These are phyloP conservation scores for Syrmaticus mikado DNA, from an alignment of 2,113 vertebrate genomes.

Conservation along the genomic window DNA sequence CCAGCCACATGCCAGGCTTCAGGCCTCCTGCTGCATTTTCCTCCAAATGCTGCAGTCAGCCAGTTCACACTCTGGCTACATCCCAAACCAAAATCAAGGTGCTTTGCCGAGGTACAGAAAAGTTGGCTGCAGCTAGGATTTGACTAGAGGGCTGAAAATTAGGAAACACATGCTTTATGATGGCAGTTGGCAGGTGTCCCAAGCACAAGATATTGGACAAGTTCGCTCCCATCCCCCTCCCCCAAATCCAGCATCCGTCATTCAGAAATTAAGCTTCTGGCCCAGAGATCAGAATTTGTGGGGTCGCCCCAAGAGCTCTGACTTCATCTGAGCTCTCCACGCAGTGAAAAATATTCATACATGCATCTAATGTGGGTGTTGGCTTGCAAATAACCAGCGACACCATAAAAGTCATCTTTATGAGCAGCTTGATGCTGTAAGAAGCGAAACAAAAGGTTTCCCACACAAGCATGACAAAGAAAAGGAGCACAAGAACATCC, in stretches of 20 bases:
- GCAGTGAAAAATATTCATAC: neutral
- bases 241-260: neutral
- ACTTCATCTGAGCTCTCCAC: neutral
- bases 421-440: neutral
- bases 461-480: neutral
- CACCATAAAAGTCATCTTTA: neutral
- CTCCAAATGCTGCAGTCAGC: neutral
- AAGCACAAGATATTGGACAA: neutral
- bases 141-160: neutral
- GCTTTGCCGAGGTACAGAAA: slow-evolving; percentile 9
- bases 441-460: neutral
- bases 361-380: neutral
- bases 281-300: neutral
- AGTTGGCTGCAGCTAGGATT: neutral
- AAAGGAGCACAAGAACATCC: neutral
- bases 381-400: neutral
- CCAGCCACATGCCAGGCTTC: slow-evolving; percentile 3
- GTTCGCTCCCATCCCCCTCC: neutral
- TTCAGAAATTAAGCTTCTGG: slow-evolving; percentile 3
- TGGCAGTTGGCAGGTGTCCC: neutral
- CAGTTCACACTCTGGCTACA: neutral
- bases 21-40: neutral
- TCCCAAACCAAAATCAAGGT: slow-evolving; percentile 34
- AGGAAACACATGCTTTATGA: neutral
- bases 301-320: neutral